A percentile compares a stretch with the other conserved stretches of the same genome.
Conservation (phyloP, 2,797 vertebrate genomes). For the Sebastes trivittatus region DNA sequence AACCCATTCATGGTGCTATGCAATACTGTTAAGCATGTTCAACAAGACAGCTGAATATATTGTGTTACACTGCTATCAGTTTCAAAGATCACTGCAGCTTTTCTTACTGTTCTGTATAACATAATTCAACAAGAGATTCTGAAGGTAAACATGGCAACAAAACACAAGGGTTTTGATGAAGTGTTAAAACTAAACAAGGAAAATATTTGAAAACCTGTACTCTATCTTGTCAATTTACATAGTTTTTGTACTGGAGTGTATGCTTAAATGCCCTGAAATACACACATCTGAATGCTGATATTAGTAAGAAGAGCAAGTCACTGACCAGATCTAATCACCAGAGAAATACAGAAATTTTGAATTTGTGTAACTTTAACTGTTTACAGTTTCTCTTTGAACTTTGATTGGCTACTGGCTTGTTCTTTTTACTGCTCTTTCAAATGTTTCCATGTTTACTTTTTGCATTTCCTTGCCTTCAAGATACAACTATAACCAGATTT, state of each 20-base stretch:
- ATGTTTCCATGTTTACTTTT: constrained; percentile 58
- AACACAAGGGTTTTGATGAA: constrained; percentile 6
- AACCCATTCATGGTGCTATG: constrained; percentile 64
- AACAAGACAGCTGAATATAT: constrained; percentile 23
- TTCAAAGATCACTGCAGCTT: neutral
- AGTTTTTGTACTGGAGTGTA: constrained; percentile 16
- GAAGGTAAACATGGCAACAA: constrained; percentile 33
- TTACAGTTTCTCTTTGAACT: constrained; percentile 42
- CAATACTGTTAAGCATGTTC: constrained; percentile 33
- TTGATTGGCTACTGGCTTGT: constrained; percentile 29
- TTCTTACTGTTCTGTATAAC: neutral
- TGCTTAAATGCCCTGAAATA: neutral
- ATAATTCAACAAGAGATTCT: constrained; percentile 44
- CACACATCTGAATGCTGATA: neutral
- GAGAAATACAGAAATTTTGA: neutral
- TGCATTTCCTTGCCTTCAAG: constrained; percentile 33
- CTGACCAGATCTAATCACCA: constrained; percentile 23
- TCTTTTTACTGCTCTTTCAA: constrained; percentile 26
- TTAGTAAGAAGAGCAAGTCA: constrained; percentile 30
- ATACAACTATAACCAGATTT: constrained; percentile 66
- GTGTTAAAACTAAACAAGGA: constrained; percentile 56
- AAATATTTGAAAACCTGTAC: neutral
- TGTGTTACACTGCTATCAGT: neutral
- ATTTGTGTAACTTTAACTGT: constrained; percentile 23
- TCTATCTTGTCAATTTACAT: neutral